These are phyloP conservation scores for Petrolisthes cinctipes DNA, from an alignment of 2,888 invertebrate genomes.

Conservation along the genomic window DNA sequence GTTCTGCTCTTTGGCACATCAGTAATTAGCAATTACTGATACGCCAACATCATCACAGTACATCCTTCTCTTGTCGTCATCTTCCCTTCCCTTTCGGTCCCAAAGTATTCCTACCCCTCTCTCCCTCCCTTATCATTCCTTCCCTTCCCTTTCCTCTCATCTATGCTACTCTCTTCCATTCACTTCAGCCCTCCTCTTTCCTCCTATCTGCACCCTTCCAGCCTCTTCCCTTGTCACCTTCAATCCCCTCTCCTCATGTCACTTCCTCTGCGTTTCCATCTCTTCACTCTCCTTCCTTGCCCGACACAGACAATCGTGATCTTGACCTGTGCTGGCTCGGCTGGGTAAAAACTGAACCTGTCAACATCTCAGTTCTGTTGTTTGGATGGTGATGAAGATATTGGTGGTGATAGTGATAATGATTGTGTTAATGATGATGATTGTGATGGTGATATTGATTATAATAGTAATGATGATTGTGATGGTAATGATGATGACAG, in stretches of 20 bases:
- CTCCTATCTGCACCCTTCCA: too few relatives aligned
- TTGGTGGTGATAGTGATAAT: too few relatives aligned
- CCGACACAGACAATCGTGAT: not conserved
- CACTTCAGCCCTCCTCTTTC: too few relatives aligned
- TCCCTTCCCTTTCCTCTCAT: not conserved
- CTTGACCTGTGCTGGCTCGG: not conserved
- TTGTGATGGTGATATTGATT: too few relatives aligned
- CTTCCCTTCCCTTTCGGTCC: too few relatives aligned
- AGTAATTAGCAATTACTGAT: too few relatives aligned
- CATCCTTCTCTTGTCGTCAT: slow-evolving; percentile 8
- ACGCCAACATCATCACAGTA: not conserved
- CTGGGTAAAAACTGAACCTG: not conserved
- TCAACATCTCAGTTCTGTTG: not conserved
- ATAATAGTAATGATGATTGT: too few relatives aligned
- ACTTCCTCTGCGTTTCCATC: not conserved
- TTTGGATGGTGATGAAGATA: too few relatives aligned
- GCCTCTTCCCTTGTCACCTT: not conserved
- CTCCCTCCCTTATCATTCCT: not conserved
- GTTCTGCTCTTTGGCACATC: too few relatives aligned
- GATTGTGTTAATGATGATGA: too few relatives aligned
- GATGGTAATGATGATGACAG: too few relatives aligned
- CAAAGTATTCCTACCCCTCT: too few relatives aligned
- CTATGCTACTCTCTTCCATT: not conserved
- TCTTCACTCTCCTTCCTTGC: not conserved
- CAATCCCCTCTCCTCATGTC: not conserved